phyloP scores from a whole-genome alignment of 2,113 vertebrate species.

The Cyprinodon tularosa region DNA sequence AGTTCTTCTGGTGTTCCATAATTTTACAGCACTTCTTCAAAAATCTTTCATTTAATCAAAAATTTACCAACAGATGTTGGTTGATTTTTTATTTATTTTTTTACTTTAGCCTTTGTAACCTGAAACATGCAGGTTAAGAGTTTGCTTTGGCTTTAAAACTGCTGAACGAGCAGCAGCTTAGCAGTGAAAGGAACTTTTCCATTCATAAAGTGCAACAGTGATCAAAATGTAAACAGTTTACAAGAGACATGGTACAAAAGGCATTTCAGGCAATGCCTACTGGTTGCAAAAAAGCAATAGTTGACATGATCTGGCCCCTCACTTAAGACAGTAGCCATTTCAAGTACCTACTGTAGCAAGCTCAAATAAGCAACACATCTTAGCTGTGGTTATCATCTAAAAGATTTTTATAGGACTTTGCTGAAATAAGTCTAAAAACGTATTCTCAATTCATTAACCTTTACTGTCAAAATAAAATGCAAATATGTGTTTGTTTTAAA shows the following conservation, averaged over 20 bases:
- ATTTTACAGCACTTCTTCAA: conserved; percentile 10
- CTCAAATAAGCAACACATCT: not conserved
- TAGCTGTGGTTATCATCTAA: not conserved
- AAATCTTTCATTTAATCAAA: conserved; percentile 13
- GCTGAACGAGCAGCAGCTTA: not conserved
- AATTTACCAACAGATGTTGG: not conserved
- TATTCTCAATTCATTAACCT: not conserved
- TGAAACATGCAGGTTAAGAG: conserved; percentile 14
- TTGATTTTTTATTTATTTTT: conserved; percentile 9
- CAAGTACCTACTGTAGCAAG: not conserved
- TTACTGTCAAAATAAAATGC: not conserved
- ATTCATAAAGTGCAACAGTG: too few species aligned
- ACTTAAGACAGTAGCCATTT: not conserved
- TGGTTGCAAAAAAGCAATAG: not conserved
- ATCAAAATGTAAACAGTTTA: too few species aligned
- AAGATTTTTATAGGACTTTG: not conserved
- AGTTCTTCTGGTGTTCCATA: conserved; percentile 48
- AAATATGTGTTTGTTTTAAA: not conserved
- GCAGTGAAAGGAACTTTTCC: too few species aligned
- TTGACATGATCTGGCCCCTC: not conserved
- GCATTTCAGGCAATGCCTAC: not conserved
- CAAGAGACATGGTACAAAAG: too few species aligned
- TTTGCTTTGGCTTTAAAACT: conserved; percentile 27
- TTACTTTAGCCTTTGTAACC: conserved; percentile 11
- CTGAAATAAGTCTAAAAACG: not conserved